Conservation (phyloP, 2,888 invertebrate species). For the Drosophila dives region DNA sequence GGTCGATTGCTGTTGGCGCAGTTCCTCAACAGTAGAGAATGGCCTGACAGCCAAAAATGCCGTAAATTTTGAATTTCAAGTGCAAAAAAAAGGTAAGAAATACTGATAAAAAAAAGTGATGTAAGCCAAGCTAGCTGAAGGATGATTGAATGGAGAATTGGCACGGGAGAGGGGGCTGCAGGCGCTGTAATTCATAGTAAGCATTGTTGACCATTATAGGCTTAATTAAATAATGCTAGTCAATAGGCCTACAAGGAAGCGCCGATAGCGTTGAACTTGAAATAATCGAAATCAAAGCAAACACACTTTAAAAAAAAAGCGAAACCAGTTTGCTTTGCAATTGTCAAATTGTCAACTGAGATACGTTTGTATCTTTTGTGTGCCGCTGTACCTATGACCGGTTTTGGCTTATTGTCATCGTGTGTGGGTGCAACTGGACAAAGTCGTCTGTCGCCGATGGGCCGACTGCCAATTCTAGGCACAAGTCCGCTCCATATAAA, state of each 20-base stretch:
- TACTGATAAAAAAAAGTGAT: constrained; percentile 28
- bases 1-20: background rate
- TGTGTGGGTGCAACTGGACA: constrained; percentile 57
- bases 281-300: constrained; percentile 36
- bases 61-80: constrained; percentile 45
- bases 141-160: constrained; percentile 33
- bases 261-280: constrained; percentile 69
- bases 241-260: constrained; percentile 74
- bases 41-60: constrained; percentile 13
- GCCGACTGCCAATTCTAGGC: constrained; percentile 63
- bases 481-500: constrained; percentile 67
- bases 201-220: constrained; percentile 52
- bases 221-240: constrained; percentile 64
- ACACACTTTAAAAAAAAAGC: constrained; percentile 10
- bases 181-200: background rate
- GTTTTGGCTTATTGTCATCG: constrained; percentile 52
- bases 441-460: constrained; percentile 17
- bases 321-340: constrained; percentile 69
- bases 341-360: constrained; percentile 75
- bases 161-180: background rate
- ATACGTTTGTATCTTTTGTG: constrained; percentile 51
- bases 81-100: constrained; percentile 29
- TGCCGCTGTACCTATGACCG: constrained; percentile 62
- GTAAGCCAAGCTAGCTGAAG: constrained; percentile 30
- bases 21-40: constrained; percentile 39